Evolutionary conservation across 1,140 invertebrate genomes (phyloP).

Genomic region (Melanaphis sacchari): DNA sequence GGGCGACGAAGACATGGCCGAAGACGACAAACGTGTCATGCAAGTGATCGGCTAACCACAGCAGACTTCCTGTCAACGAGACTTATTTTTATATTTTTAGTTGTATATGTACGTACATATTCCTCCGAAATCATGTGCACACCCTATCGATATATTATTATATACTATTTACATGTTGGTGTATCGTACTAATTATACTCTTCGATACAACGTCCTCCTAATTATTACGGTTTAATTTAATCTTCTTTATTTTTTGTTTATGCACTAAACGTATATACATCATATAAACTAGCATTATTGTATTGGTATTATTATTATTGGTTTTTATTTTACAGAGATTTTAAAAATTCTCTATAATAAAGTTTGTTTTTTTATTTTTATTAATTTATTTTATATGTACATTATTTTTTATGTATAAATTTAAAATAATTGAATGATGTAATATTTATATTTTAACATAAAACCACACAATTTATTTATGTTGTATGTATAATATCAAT

Average conservation of each 20-base stretch:
- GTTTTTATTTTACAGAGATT: background rate
- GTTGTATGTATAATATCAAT: background rate
- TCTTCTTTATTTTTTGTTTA: background rate
- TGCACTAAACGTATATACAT: background rate
- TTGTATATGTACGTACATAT: background rate
- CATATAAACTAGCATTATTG: background rate
- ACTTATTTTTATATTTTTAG: background rate
- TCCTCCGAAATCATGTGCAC: background rate
- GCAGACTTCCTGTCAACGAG: background rate
- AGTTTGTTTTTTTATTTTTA: background rate
- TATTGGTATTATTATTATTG: background rate
- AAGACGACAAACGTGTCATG: constrained; percentile 72
- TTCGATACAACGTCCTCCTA: background rate
- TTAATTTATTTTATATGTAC: background rate
- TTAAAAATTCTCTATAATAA: background rate
- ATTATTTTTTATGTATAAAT: background rate
- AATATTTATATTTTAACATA: background rate
- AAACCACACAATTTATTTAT: background rate
- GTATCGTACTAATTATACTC: background rate
- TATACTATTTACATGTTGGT: too few relatives aligned
- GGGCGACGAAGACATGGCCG: constrained; percentile 75
- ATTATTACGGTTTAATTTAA: background rate
- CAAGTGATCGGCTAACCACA: constrained; percentile 40
- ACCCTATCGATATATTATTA: background rate
- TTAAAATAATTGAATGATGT: background rate